A percentile compares a stretch with the other conserved stretches of the same genome.
These are phyloP conservation scores for Acrossocheilus wenchowensis DNA, from an alignment of 2,797 vertebrate genomes.

Conservation along the genomic window DNA sequence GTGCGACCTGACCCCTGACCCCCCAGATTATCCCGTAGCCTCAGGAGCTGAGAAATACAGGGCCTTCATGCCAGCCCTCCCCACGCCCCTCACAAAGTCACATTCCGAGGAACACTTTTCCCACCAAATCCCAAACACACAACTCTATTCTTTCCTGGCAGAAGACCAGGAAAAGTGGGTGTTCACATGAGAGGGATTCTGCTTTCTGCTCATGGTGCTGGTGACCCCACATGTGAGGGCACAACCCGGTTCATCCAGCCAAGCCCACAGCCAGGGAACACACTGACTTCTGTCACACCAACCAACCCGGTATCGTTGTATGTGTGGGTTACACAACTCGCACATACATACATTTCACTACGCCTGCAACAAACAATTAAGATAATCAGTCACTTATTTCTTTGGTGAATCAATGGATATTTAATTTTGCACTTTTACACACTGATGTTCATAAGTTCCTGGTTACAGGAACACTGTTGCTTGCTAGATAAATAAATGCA, in stretches of 20 bases:
- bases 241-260: conserved; percentile 68
- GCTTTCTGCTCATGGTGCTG: conserved; percentile 67
- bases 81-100: conserved; percentile 71
- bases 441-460: not conserved
- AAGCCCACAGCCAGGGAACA: conserved; percentile 65
- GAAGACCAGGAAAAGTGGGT: conserved; percentile 73
- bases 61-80: conserved; percentile 62
- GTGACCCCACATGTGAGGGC: conserved; percentile 74
- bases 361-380: not conserved
- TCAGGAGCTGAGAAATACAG: conserved; percentile 73
- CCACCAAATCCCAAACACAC: conserved; percentile 77
- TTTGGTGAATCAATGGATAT: not conserved
- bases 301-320: conserved; percentile 7
- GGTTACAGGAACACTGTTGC: not conserved
- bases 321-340: conserved; percentile 19
- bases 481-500: too few species aligned
- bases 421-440: not conserved
- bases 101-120: conserved; percentile 80
- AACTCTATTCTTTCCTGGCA: conserved; percentile 77
- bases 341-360: not conserved
- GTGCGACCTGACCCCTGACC: conserved; percentile 68
- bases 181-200: conserved; percentile 77
- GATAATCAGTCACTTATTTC: not conserved
- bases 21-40: conserved; percentile 60
- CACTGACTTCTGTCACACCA: conserved; percentile 55